Conservation (phyloP, 1,140 invertebrate genomes). For the Drosophila setifemur region DNA sequence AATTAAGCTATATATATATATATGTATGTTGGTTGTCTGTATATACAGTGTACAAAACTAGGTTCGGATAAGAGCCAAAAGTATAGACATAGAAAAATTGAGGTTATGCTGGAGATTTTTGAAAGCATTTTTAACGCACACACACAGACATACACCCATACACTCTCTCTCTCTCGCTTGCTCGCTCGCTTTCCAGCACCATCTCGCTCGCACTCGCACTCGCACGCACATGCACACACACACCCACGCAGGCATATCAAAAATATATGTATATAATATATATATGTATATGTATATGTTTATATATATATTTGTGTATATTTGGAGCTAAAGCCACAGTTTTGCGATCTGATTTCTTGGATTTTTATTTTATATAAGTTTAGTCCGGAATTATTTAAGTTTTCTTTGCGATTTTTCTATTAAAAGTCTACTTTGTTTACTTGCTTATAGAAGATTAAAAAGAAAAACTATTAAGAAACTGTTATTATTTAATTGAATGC, state of each 20-base stretch:
- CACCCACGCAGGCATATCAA: conserved; percentile 68
- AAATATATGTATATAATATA: conserved; percentile 63
- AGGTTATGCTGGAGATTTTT: conserved; percentile 43
- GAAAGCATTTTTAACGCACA: conserved; percentile 10
- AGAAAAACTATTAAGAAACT: background rate
- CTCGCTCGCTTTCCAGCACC: no score
- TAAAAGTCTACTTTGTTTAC: background rate
- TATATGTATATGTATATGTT: conserved; percentile 24
- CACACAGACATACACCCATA: conserved; percentile 16
- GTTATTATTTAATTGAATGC: no score
- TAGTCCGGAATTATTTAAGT: background rate
- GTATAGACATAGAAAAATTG: conserved; percentile 44
- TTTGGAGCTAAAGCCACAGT: conserved; percentile 26
- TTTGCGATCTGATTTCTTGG: conserved; percentile 11
- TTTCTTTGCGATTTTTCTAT: background rate
- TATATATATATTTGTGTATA: conserved; percentile 34
- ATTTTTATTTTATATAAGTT: no score
- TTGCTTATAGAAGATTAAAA: no score
- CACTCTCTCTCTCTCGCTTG: background rate
- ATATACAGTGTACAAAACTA: conserved; percentile 55
- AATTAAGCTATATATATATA: conserved; percentile 72
- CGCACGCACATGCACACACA: background rate
- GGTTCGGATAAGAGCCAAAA: conserved; percentile 34
- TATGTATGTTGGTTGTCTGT: no score
- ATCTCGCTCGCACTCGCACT: background rate